Percentiles rank a stretch among this genome's conserved stretches.
Conservation (phyloP, 2,113 vertebrate species). For the Poeciliopsis occidentalis region DNA sequence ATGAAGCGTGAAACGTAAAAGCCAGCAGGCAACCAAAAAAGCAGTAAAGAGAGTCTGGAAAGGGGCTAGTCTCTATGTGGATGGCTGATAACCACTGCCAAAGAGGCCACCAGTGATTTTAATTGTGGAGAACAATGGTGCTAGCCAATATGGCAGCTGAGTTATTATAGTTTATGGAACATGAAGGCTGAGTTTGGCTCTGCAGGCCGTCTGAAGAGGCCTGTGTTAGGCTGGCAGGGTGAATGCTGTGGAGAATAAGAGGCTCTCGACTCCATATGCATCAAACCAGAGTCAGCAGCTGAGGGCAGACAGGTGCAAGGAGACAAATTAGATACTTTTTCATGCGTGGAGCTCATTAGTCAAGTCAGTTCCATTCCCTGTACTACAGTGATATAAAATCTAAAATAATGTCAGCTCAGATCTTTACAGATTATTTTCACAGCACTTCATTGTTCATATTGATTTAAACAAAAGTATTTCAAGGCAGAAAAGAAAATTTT, state of each 20-base stretch:
- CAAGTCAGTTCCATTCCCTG: slow-evolving; percentile 24
- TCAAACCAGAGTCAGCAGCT: slow-evolving; percentile 53
- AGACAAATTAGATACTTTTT: slow-evolving; percentile 55
- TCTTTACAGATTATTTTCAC: slow-evolving; percentile 12
- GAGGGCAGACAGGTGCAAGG: slow-evolving; percentile 43
- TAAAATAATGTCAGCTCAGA: slow-evolving; percentile 39
- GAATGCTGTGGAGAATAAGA: slow-evolving; percentile 63
- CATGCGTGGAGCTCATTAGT: slow-evolving; percentile 48
- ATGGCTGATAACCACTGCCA: slow-evolving; percentile 50
- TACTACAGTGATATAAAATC: slow-evolving; percentile 31
- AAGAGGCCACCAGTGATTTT: slow-evolving; percentile 40
- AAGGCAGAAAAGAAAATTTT: not conserved
- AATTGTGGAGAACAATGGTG: slow-evolving; percentile 16
- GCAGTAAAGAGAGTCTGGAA: slow-evolving; percentile 15
- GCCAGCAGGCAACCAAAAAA: slow-evolving; percentile 13
- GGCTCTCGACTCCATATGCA: slow-evolving; percentile 46
- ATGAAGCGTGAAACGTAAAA: slow-evolving; percentile 43
- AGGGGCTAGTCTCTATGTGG: slow-evolving; percentile 28
- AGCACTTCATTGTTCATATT: slow-evolving; percentile 4
- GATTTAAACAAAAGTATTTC: slow-evolving; percentile 1
- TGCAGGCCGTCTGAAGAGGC: slow-evolving; percentile 4
- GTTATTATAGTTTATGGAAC: slow-evolving; percentile 31
- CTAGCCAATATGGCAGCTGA: slow-evolving; percentile 19
- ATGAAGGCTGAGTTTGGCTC: slow-evolving; percentile 28
- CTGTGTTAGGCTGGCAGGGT: slow-evolving; percentile 53